These are phyloP conservation scores for Mormoops blainvillei DNA, from an alignment of 2,113 vertebrate species.

Conservation along the genomic window DNA sequence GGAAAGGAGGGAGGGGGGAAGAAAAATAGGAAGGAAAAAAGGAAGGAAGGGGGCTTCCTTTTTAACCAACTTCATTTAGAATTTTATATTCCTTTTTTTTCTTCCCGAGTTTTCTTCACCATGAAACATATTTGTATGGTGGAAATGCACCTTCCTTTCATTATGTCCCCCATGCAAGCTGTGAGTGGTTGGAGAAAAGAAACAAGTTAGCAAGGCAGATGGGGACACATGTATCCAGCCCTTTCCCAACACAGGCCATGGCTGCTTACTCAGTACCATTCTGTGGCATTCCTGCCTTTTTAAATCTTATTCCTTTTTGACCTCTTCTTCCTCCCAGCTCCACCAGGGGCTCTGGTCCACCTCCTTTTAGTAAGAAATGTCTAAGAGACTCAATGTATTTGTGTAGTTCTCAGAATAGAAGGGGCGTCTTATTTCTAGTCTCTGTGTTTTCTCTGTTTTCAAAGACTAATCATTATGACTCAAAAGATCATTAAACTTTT, in stretches of 20 bases:
- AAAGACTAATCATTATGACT: neutral
- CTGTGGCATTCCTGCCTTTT: too few species aligned
- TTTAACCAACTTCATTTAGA: neutral
- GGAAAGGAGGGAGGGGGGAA: neutral
- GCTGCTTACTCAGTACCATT: neutral
- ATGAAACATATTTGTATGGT: neutral
- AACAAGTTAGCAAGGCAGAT: neutral
- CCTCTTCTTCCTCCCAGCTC: neutral
- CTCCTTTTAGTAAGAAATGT: neutral
- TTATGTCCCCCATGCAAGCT: neutral
- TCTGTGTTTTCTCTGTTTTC: neutral
- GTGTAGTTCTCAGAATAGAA: neutral
- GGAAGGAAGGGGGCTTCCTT: neutral
- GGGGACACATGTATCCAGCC: neutral
- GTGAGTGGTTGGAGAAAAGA: neutral
- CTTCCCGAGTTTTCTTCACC: neutral
- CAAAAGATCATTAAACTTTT: neutral
- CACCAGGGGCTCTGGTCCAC: neutral
- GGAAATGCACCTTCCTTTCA: neutral
- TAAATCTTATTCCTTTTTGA: neutral
- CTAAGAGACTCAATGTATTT: neutral
- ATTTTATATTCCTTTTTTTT: neutral
- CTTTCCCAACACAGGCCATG: neutral
- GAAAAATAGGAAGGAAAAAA: neutral
- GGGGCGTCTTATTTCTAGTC: neutral